Percentiles rank a stretch among this genome's conserved stretches.
These are phyloP conservation scores for Isaurus tuberculatus DNA, from an alignment of 92 coral and sea anemone species.

Conservation along the genomic window DNA sequence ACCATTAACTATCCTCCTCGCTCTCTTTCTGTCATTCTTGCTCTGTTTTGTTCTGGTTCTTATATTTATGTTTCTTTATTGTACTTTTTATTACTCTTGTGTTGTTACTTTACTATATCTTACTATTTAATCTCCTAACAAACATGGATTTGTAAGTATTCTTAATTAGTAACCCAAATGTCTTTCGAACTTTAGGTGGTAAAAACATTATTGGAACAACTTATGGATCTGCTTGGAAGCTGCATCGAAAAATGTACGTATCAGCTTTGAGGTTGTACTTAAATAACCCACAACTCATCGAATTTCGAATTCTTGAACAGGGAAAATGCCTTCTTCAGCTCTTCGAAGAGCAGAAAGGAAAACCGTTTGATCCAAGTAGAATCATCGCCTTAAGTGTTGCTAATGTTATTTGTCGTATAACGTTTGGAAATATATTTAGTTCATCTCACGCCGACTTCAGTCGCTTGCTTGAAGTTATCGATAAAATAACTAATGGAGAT, in stretches of 20 bases:
- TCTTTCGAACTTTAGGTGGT: neutral
- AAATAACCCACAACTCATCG: neutral
- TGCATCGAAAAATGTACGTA: neutral
- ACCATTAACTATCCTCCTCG: too few relatives aligned
- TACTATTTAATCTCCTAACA: too few relatives aligned
- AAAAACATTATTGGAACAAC: neutral
- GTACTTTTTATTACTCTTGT: too few relatives aligned
- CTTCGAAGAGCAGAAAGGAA: neutral
- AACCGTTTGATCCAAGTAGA: neutral
- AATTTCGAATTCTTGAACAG: neutral
- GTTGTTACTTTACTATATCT: too few relatives aligned
- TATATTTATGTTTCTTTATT: too few relatives aligned
- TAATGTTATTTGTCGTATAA: neutral
- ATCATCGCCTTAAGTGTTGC: neutral
- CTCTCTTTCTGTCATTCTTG: too few relatives aligned
- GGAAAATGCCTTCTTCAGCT: neutral
- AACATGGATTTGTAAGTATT: too few relatives aligned
- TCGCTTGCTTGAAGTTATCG: neutral
- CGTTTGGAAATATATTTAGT: neutral
- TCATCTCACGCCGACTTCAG: neutral
- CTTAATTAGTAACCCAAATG: too few relatives aligned
- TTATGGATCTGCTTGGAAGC: neutral
- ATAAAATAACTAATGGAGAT: neutral
- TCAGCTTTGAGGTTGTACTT: constrained; percentile 2
- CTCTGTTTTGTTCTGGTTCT: too few relatives aligned